A percentile compares a stretch with the other conserved stretches of the same genome.
phyloP scores from a whole-genome alignment of 2,888 invertebrate species.

The Athalia cordata region DNA sequence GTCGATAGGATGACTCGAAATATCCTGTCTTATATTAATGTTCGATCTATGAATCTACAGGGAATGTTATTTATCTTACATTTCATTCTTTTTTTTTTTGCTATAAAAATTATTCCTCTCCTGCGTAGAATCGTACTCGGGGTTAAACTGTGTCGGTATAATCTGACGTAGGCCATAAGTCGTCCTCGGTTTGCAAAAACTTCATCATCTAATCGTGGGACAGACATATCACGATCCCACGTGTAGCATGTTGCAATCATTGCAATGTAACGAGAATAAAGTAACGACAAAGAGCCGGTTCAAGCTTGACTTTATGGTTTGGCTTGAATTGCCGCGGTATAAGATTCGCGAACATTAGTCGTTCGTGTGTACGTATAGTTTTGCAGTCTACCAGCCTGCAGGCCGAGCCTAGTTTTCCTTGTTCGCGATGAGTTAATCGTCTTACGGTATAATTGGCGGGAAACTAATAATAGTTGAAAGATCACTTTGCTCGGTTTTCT shows the following conservation, averaged over 20 bases:
- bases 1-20: conserved; percentile 7
- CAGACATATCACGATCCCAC: conserved; percentile 39
- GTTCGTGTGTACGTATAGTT: neutral
- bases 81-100: too few species aligned
- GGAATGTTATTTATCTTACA: too few species aligned
- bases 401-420: conserved; percentile 37
- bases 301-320: conserved; percentile 3
- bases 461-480: conserved; percentile 29
- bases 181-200: conserved; percentile 8
- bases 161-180: neutral
- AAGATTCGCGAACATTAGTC: neutral
- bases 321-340: neutral
- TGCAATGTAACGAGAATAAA: conserved; percentile 15
- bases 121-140: too few species aligned
- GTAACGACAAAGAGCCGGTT: conserved; percentile 8
- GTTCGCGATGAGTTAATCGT: conserved; percentile 39
- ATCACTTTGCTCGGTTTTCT: conserved; percentile 21
- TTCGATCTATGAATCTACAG: too few species aligned
- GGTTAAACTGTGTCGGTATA: too few species aligned
- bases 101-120: too few species aligned
- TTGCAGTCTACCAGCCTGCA: neutral
- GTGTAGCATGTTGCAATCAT: conserved; percentile 31
- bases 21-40: neutral
- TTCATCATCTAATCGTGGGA: conserved; percentile 24
- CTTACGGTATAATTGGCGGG: conserved; percentile 35